Percentiles rank a stretch among this genome's conserved stretches.
Evolutionary conservation across 2,888 invertebrate species (phyloP).

Genomic region (Adelphocoris suturalis): DNA sequence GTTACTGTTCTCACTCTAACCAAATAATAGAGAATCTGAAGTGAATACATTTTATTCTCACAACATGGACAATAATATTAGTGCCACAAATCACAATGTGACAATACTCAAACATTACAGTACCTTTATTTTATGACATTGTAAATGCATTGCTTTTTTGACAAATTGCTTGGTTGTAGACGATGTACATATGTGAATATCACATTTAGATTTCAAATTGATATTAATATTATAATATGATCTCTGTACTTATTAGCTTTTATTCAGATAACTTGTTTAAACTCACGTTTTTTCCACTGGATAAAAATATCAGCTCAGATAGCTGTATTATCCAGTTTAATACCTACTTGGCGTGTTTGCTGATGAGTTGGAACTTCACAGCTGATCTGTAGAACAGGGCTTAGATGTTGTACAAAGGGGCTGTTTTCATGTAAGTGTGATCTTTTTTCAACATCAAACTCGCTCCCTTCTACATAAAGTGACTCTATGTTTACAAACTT

Average conservation of each 20-base stretch:
- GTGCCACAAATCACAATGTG: conserved; percentile 40
- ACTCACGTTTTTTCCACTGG: neutral
- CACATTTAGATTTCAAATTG: conserved; percentile 50
- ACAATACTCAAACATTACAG: conserved; percentile 8
- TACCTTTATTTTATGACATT: neutral
- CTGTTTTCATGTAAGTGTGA: no score
- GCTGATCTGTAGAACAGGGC: no score
- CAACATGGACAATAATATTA: conserved; percentile 51
- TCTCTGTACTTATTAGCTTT: conserved; percentile 47
- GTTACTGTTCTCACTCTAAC: neutral
- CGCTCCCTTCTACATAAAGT: no score
- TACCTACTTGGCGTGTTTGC: neutral
- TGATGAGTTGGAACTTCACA: neutral
- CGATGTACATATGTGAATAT: conserved; percentile 67
- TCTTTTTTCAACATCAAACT: no score
- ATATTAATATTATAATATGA: conserved; percentile 54
- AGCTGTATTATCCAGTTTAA: neutral
- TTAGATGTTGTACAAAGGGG: no score
- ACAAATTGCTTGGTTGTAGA: conserved; percentile 65
- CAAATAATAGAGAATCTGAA: neutral
- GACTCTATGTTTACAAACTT: no score
- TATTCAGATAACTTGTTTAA: conserved; percentile 12
- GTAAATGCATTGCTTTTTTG: conserved; percentile 69
- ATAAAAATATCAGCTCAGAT: neutral
- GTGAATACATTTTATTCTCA: neutral